Evolutionary conservation across 2,888 invertebrate species (phyloP).

Genomic region (Tetramorium bicarinatum): DNA sequence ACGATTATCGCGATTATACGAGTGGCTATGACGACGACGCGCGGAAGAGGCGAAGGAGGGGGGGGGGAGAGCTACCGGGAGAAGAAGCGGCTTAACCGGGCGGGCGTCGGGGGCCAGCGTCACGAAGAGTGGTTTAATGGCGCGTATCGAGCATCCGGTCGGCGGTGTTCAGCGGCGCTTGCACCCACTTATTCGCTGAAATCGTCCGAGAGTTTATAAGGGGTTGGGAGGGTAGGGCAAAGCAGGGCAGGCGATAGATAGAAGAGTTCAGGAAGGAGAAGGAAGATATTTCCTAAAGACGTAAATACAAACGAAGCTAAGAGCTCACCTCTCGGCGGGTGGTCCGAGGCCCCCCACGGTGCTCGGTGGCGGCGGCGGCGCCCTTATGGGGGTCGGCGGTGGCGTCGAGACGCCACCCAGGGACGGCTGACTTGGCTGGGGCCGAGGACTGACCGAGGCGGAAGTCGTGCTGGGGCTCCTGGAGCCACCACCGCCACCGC

Average conservation of each 20-base stretch:
- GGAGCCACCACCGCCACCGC: constrained; percentile 75
- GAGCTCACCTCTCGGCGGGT: constrained; percentile 84
- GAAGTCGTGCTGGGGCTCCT: constrained; percentile 85
- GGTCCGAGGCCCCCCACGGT: constrained; percentile 81
- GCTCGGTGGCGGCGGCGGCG: constrained; percentile 77
- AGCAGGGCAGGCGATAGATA: constrained; percentile 15
- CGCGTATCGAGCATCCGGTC: constrained; percentile 84
- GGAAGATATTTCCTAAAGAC: constrained; percentile 84
- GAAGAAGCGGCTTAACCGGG: constrained; percentile 54
- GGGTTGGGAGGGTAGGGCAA: not conserved
- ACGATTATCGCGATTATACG: constrained; percentile 79
- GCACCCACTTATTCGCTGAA: constrained; percentile 62
- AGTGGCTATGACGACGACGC: constrained; percentile 55
- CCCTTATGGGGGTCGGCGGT: constrained; percentile 86
- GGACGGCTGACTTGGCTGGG: constrained; percentile 87
- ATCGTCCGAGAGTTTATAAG: constrained; percentile 65
- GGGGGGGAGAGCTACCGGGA: constrained; percentile 35
- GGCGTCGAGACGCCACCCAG: constrained; percentile 89
- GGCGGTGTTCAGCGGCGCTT: constrained; percentile 73
- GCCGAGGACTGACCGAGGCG: constrained; percentile 85
- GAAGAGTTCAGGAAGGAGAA: constrained; percentile 23
- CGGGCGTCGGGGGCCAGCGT: constrained; percentile 66
- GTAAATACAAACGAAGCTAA: constrained; percentile 83
- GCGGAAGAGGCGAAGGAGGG: constrained; percentile 35
- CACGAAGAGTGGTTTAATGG: constrained; percentile 82